Base-by-base conservation (phyloP, 23 tunicate species). In the Clavelina lepadiformis region DNA sequence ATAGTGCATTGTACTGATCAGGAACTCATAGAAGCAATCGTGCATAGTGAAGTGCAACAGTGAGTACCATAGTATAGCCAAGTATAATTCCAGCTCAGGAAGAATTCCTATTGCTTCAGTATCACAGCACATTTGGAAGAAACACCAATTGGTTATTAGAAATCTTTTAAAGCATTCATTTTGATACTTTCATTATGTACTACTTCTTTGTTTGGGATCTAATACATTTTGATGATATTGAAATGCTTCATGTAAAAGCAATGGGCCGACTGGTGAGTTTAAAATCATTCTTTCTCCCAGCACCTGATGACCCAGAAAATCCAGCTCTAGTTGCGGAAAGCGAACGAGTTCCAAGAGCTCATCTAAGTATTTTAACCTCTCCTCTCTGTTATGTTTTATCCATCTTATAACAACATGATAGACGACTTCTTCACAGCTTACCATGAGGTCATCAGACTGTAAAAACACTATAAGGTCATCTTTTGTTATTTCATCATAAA, bases 401-500 rank as follows among this genome's bases (percentile, higher is more conserved):
- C 49, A 41, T 41, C 49, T 11, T 8, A 41, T 41, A 41, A 41
- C 49, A 11, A 41, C 15, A 15, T 41, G 49, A 41, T 41, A 41
- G 15, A 41, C 15, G 15, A 41, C 49, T 41, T 41, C 49, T 41
- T 41, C 49, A 41, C 49, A 41, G 49, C 49, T 41, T 15, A 41
- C 49, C 11, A 41, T 15, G 11, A 41, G 15, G 15, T 41, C 49
- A 41, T 41, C 15, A 8, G 49, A 41, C 15, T 41, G 49, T 41
- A 41, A 41, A 41, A 41, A 41, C 49, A 41, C 49, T 11, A 41
- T 15, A 41, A 41, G 11, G 49, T 41, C 49, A 41, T 41, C 49
- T 41, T 41, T 41, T 41, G 49, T 41, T 41, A 41, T 8, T 11
- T 41, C 49, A 41, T 41, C 49, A 54, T 54, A 54, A 54, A 54